Percentiles rank a stretch among this genome's conserved stretches.
Conservation (phyloP, 2,888 invertebrate genomes). For the Pristionchus arcanus region DNA sequence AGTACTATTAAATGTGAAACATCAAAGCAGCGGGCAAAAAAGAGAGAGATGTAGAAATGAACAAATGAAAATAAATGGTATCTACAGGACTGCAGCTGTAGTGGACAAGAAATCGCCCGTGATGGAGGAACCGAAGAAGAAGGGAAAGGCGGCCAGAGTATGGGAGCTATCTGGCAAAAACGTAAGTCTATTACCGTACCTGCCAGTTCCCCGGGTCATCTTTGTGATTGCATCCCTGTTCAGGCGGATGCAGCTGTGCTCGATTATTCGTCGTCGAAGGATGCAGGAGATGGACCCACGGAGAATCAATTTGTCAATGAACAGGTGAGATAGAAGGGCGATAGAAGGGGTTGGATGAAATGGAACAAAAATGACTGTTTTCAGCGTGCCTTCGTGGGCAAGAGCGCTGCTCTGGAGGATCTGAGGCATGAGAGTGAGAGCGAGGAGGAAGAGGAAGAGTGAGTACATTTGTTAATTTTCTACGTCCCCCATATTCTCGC, state of each 20-base stretch:
- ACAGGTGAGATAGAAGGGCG: conserved; percentile 29
- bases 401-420: conserved; percentile 54
- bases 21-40: background rate
- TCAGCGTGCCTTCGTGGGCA: conserved; percentile 52
- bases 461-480: background rate
- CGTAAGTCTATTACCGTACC: conserved; percentile 30
- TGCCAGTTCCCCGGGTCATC: background rate
- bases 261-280: conserved; percentile 81
- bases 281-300: conserved; percentile 75
- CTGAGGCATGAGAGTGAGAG: conserved; percentile 49
- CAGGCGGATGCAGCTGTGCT: conserved; percentile 66
- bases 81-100: conserved; percentile 8
- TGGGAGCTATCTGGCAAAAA: conserved; percentile 75
- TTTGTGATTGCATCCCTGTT: background rate
- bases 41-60: background rate
- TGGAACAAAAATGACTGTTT: background rate
- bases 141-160: conserved; percentile 73
- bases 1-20: background rate
- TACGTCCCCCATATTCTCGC: background rate
- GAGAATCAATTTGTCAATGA: conserved; percentile 60
- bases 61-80: background rate
- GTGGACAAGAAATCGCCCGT: conserved; percentile 43
- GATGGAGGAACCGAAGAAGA: conserved; percentile 64
- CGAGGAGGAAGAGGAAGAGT: conserved; percentile 55
- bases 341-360: background rate